These are phyloP conservation scores for Nettapus auritus DNA, from an alignment of 2,113 vertebrate species.

Conservation along the genomic window DNA sequence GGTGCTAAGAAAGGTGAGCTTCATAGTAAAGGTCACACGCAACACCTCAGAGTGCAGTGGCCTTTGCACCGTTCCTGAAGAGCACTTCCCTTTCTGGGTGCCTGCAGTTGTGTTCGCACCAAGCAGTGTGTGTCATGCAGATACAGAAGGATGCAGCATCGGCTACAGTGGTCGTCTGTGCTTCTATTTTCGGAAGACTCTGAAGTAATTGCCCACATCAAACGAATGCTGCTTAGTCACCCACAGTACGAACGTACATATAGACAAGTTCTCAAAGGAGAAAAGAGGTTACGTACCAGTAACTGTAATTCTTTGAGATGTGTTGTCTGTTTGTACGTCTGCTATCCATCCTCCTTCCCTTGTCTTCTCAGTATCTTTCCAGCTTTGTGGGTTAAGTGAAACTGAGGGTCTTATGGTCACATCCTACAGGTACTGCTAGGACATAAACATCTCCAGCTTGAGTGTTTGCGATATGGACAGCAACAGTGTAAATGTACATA, in stretches of 20 bases:
- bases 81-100: not conserved
- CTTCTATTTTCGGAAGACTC: not conserved
- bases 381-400: not conserved
- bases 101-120: not conserved
- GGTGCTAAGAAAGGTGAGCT: not conserved
- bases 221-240: not conserved
- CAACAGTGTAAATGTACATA: not conserved
- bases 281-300: not conserved
- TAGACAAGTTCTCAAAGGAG: not conserved
- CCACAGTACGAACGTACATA: not conserved
- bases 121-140: fast-evolving
- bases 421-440: not conserved
- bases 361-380: not conserved
- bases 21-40: not conserved
- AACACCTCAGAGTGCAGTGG: not conserved
- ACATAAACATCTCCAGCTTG: not conserved
- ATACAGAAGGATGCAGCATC: not conserved
- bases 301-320: not conserved
- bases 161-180: not conserved
- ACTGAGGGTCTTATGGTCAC: not conserved
- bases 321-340: not conserved
- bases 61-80: not conserved
- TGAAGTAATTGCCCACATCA: not conserved
- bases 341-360: not conserved
- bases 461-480: not conserved